Conservation (phyloP, 1,140 invertebrate species). For the Plectus sambesii region DNA sequence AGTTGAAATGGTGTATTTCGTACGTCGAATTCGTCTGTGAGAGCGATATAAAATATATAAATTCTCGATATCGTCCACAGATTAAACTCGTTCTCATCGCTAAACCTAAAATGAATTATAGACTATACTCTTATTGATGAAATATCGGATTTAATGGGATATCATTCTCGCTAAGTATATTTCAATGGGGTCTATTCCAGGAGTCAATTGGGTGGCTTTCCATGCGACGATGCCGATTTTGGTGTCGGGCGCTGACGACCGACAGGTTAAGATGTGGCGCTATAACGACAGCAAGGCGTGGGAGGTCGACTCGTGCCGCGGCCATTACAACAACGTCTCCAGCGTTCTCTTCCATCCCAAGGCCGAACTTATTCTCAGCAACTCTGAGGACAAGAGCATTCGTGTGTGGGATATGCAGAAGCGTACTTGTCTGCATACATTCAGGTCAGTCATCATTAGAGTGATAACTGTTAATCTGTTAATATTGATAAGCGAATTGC, state of each 20-base stretch:
- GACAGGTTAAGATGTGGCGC: constrained; percentile 93
- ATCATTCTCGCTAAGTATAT: too few relatives aligned
- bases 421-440: constrained; percentile 86
- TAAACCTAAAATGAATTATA: too few relatives aligned
- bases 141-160: too few relatives aligned
- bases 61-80: constrained; percentile 17
- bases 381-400: constrained; percentile 95
- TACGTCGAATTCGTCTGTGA: neutral
- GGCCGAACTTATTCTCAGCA: constrained; percentile 89
- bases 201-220: constrained; percentile 96
- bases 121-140: too few relatives aligned
- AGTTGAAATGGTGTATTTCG: too few relatives aligned
- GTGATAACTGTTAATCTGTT: neutral
- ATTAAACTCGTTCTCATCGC: too few relatives aligned
- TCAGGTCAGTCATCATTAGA: constrained; percentile 50
- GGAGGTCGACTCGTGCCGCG: constrained; percentile 96
- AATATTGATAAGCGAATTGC: constrained; percentile 14
- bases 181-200: too few relatives aligned
- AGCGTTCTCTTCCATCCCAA: constrained; percentile 93
- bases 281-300: constrained; percentile 97
- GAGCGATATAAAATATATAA: neutral
- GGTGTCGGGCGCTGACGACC: constrained; percentile 91
- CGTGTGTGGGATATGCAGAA: constrained; percentile 98
- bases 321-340: constrained; percentile 98
- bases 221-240: constrained; percentile 88